Evolutionary conservation across 2,797 vertebrate species (phyloP).

Genomic region (Spheniscus humboldti): DNA sequence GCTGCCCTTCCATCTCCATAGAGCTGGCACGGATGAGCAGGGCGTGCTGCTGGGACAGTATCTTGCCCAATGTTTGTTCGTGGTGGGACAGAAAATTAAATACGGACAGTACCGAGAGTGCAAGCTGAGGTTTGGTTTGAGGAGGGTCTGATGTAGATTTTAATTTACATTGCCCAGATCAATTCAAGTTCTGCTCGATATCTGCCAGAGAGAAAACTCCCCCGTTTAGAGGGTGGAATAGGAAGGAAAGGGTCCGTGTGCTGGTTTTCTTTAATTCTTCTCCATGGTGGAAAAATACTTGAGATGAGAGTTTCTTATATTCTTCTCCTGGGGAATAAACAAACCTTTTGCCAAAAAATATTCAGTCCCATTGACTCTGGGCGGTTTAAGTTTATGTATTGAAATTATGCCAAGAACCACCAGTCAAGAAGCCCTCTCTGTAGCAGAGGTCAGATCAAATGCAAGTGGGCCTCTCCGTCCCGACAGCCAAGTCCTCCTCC

Average conservation of each 20-base stretch:
- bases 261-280: neutral
- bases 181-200: neutral
- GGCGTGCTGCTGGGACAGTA: neutral
- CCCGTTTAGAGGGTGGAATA: neutral
- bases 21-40: neutral
- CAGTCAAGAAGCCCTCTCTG: neutral
- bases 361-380: neutral
- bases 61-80: neutral
- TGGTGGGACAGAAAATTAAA: neutral
- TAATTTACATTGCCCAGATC: neutral
- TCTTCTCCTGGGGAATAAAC: conserved; percentile 25
- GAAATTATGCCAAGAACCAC: neutral
- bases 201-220: neutral
- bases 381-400: neutral
- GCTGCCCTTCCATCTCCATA: neutral
- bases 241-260: neutral
- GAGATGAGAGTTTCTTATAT: conserved; percentile 27
- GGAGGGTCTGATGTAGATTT: neutral
- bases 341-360: conserved; percentile 17
- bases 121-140: fast-evolving
- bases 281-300: conserved; percentile 14
- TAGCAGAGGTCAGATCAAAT: neutral
- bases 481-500: neutral
- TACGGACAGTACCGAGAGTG: neutral
- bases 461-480: neutral